Evolutionary conservation across 2,113 vertebrate genomes (phyloP).

Genomic region (Rhinoptilus africanus): DNA sequence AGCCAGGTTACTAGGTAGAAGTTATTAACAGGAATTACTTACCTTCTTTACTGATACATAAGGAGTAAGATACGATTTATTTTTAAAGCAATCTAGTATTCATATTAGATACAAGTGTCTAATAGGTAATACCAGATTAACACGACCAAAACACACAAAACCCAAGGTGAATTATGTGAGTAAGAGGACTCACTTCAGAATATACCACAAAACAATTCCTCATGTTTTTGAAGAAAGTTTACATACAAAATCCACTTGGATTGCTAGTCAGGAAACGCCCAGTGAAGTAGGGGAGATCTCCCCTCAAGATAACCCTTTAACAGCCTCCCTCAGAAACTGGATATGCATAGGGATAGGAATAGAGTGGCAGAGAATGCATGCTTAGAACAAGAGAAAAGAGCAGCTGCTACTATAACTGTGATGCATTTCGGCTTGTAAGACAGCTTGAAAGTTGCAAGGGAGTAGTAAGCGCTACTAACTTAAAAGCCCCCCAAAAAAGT

Average conservation of each 20-base stretch:
- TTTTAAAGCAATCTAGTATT: neutral
- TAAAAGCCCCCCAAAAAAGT: neutral
- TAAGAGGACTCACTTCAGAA: neutral
- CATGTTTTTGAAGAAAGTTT: neutral
- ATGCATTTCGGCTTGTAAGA: neutral
- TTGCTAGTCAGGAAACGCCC: neutral
- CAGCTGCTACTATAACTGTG: neutral
- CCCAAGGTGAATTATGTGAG: neutral
- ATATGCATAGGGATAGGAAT: neutral
- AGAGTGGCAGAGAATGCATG: neutral
- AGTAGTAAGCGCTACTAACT: neutral
- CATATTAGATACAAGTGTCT: neutral
- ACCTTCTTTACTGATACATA: neutral
- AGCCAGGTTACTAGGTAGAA: neutral
- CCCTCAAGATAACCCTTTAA: neutral
- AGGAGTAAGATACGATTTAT: neutral
- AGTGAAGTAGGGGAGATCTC: neutral
- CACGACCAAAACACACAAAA: neutral
- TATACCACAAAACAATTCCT: neutral
- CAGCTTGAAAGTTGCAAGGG: neutral
- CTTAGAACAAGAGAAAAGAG: constrained; percentile 23
- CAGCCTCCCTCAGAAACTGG: neutral
- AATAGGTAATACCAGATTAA: neutral
- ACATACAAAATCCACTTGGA: neutral
- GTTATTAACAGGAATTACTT: neutral